A percentile compares a stretch with the other conserved stretches of the same genome.
These are phyloP conservation scores for Reinhardtius hippoglossoides DNA, from an alignment of 2,113 vertebrate species.

Conservation along the genomic window DNA sequence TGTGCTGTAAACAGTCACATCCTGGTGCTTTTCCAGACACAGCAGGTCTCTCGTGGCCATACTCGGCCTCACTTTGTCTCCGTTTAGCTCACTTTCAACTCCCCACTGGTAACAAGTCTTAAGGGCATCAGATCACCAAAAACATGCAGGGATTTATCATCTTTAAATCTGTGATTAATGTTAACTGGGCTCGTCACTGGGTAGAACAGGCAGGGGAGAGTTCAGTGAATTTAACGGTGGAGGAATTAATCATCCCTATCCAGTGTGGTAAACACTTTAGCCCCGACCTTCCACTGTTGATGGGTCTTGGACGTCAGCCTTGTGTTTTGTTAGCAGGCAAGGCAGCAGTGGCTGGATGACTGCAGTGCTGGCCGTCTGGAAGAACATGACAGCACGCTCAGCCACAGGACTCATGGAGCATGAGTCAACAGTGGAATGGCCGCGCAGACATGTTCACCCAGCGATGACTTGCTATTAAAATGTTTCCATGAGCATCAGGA, in stretches of 20 bases:
- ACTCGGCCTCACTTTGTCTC: conserved; percentile 44
- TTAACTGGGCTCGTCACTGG: conserved; percentile 24
- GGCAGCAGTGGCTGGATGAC: conserved; percentile 34
- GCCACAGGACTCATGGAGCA: conserved; percentile 26
- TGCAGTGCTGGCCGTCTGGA: conserved; percentile 38
- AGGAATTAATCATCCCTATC: conserved; percentile 32
- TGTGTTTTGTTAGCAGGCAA: conserved; percentile 48
- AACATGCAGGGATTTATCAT: conserved; percentile 35
- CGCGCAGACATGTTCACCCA: conserved; percentile 33
- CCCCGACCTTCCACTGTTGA: conserved; percentile 58
- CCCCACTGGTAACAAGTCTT: conserved; percentile 25
- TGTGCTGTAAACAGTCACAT: no score
- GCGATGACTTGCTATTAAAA: conserved; percentile 21
- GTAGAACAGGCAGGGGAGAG: conserved; percentile 14
- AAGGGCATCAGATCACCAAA: conserved; percentile 46
- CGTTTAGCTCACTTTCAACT: conserved; percentile 54
- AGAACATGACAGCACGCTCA: conserved; percentile 36
- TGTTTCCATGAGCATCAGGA: conserved; percentile 1
- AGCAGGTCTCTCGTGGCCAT: conserved; percentile 49
- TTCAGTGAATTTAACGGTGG: conserved; percentile 34
- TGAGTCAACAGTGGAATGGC: conserved; percentile 44
- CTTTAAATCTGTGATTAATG: conserved; percentile 54
- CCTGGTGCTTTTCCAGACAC: conserved; percentile 38
- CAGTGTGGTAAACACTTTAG: conserved; percentile 53
- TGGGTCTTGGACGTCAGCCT: conserved; percentile 42